A percentile compares a stretch with the other conserved stretches of the same genome.
Conservation (phyloP, 2,888 invertebrate genomes). For the Tachina fera region DNA sequence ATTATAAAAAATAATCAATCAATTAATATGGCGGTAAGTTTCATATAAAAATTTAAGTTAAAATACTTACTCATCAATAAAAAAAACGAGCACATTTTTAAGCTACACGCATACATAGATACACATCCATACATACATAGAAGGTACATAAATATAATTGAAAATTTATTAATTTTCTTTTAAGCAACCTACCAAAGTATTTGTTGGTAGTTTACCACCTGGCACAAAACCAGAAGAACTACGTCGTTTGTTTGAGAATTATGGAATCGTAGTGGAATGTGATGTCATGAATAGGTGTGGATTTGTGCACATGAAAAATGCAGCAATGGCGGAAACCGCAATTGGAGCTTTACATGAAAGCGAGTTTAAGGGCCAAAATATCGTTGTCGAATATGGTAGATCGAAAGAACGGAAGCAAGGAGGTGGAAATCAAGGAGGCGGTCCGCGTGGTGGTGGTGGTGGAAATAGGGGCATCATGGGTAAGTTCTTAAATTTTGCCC, state of each 20-base stretch:
- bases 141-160: neutral
- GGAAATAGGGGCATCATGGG: conserved; percentile 77
- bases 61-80: neutral
- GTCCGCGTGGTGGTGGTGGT: conserved; percentile 70
- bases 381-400: conserved; percentile 92
- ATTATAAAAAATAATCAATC: neutral
- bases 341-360: conserved; percentile 91
- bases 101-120: neutral
- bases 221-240: conserved; percentile 93
- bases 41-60: neutral
- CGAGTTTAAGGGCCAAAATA: conserved; percentile 91
- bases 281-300: conserved; percentile 97
- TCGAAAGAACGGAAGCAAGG: conserved; percentile 86
- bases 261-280: conserved; percentile 95
- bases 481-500: conserved; percentile 35
- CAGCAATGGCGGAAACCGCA: conserved; percentile 91
- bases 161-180: neutral
- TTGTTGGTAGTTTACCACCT: conserved; percentile 95
- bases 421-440: conserved; percentile 76
- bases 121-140: no score
- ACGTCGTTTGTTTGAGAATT: conserved; percentile 91
- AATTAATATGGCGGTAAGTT: conserved; percentile 65
- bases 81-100: neutral
- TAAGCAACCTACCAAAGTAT: conserved; percentile 86
- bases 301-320: conserved; percentile 94